Percentiles rank a stretch among this genome's conserved stretches.
These are phyloP conservation scores for Thamnophis sirtalis DNA, from an alignment of 2,113 vertebrate species.

Conservation along the genomic window DNA sequence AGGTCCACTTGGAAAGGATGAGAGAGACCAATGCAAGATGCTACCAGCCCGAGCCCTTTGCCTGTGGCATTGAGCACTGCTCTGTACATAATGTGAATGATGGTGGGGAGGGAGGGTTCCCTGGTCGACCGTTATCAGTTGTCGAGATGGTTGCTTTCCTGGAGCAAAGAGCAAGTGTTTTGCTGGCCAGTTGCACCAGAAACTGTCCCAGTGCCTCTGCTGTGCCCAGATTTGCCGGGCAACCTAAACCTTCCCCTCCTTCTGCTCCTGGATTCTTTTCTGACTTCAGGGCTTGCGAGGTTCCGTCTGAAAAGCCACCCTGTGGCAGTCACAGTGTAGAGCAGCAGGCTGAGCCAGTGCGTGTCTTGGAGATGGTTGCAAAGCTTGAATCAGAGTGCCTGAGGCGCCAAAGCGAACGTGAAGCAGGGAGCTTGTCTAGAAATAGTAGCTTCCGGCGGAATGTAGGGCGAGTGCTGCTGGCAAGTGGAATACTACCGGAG, in stretches of 20 bases:
- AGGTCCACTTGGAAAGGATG: constrained; percentile 70
- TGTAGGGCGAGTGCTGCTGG: constrained; percentile 81
- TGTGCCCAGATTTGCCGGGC: constrained; percentile 51
- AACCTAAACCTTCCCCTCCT: constrained; percentile 45
- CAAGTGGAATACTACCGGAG: constrained; percentile 58
- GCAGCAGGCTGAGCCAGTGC: constrained; percentile 72
- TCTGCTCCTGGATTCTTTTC: constrained; percentile 38
- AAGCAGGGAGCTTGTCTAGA: constrained; percentile 71
- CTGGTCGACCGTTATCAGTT: constrained; percentile 77
- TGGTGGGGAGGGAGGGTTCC: constrained; percentile 40
- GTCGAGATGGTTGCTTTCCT: constrained; percentile 92
- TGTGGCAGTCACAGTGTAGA: neutral
- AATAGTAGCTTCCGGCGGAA: constrained; percentile 84
- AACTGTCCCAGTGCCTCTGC: constrained; percentile 38
- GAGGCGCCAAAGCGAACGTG: constrained; percentile 70
- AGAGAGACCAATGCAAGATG: constrained; percentile 61
- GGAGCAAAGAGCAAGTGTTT: constrained; percentile 79
- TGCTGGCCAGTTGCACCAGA: constrained; percentile 73
- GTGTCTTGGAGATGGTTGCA: constrained; percentile 92
- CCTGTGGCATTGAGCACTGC: constrained; percentile 69
- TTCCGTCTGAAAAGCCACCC: constrained; percentile 12
- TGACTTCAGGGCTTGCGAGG: constrained; percentile 39
- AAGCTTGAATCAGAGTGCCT: constrained; percentile 88
- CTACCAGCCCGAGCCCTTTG: constrained; percentile 66
- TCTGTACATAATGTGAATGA: constrained; percentile 64